A percentile compares a stretch with the other conserved stretches of the same genome.
phyloP scores from a whole-genome alignment of 2,888 invertebrate species.

The Steinernema hermaphroditum region DNA sequence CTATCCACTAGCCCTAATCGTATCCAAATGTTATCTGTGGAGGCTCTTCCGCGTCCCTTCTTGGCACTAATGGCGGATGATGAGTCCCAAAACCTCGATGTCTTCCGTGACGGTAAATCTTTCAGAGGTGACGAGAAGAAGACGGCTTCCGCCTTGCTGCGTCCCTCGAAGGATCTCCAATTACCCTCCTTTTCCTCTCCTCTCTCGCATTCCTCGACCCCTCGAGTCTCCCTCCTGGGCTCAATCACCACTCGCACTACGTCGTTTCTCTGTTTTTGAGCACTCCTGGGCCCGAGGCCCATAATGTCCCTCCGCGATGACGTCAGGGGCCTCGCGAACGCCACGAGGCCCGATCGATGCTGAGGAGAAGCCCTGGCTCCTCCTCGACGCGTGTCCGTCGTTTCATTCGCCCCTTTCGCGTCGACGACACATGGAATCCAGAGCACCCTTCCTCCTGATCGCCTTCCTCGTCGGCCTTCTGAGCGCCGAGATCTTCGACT shows the following conservation, averaged over 20 bases:
- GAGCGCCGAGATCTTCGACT: conserved; percentile 8
- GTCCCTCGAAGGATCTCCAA: no score
- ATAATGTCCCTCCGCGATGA: background rate
- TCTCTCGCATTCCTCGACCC: background rate
- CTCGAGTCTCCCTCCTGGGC: background rate
- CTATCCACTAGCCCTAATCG: no score
- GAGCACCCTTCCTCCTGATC: background rate
- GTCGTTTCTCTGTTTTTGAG: background rate
- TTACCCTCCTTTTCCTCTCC: background rate
- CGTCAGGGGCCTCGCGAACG: background rate
- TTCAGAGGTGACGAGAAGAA: no score
- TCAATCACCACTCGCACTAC: background rate
- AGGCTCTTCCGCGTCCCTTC: no score
- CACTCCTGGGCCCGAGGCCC: background rate
- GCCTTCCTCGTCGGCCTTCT: background rate
- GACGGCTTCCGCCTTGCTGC: no score
- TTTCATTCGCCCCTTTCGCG: conserved; percentile 25
- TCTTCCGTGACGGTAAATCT: no score
- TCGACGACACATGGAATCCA: no score
- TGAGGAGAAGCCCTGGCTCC: background rate
- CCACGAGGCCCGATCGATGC: background rate
- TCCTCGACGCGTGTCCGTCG: background rate
- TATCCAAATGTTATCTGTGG: no score
- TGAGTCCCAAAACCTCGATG: background rate
- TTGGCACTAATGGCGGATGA: no score